phyloP scores from a whole-genome alignment of 2,113 vertebrate genomes.

The Desmodus rotundus region DNA sequence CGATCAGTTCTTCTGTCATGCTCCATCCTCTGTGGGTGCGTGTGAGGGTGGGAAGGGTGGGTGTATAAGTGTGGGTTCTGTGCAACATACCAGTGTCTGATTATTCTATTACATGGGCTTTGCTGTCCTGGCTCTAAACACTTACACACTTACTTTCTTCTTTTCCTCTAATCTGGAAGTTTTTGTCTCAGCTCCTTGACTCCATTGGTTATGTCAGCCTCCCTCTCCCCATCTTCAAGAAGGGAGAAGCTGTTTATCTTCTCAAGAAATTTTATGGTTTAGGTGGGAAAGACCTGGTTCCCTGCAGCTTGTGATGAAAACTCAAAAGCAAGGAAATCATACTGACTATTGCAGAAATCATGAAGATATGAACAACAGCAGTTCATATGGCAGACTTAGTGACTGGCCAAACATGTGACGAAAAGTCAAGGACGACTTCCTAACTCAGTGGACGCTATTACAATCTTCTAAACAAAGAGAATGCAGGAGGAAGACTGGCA shows the following conservation, averaged over 20 bases:
- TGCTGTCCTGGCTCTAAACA: not conserved
- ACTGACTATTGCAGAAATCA: not conserved
- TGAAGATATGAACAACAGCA: not conserved
- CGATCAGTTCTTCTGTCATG: not conserved
- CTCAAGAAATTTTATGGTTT: slow-evolving; percentile 51
- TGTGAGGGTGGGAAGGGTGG: not conserved
- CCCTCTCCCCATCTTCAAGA: not conserved
- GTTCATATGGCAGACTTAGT: not conserved
- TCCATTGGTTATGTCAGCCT: not conserved
- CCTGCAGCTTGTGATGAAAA: slow-evolving; percentile 8
- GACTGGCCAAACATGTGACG: not conserved
- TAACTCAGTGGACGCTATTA: not conserved
- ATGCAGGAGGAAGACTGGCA: not conserved
- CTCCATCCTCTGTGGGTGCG: not conserved
- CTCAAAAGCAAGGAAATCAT: not conserved
- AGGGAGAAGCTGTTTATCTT: slow-evolving; percentile 47
- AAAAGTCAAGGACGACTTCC: not conserved
- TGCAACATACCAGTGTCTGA: not conserved
- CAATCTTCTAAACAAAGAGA: not conserved
- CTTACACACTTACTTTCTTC: not conserved
- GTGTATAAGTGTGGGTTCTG: not conserved
- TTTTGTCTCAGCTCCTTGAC: not conserved
- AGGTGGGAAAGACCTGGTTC: slow-evolving; percentile 51
- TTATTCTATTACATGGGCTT: not conserved
- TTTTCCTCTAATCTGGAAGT: not conserved